These are phyloP conservation scores for Caerostris darwini DNA, from an alignment of 1,140 invertebrate genomes.

Conservation along the genomic window DNA sequence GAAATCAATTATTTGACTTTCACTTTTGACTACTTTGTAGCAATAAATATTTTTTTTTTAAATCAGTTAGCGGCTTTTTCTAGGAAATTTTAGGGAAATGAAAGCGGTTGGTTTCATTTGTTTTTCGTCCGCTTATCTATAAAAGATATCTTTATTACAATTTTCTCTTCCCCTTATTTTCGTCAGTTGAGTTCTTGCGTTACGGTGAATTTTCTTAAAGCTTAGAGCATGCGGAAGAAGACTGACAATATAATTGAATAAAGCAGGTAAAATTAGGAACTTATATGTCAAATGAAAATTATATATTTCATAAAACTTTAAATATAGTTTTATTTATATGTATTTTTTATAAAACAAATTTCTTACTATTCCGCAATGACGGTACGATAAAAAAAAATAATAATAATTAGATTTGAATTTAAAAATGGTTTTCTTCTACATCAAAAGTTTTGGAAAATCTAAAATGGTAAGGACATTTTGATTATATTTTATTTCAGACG, in stretches of 20 bases:
- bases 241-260: neutral
- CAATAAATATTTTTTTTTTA: neutral
- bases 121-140: neutral
- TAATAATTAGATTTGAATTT: too few relatives aligned
- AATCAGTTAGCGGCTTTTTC: neutral
- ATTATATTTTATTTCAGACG: too few relatives aligned
- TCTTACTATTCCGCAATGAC: too few relatives aligned
- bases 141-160: neutral
- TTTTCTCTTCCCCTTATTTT: neutral
- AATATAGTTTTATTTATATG: too few relatives aligned
- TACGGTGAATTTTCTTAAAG: neutral
- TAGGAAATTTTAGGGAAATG: neutral
- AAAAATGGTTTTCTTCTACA: too few relatives aligned
- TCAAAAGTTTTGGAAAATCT: too few relatives aligned
- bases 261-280: neutral
- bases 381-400: too few relatives aligned
- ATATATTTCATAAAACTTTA: too few relatives aligned
- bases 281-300: neutral
- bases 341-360: too few relatives aligned
- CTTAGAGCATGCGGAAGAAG: neutral
- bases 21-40: neutral
- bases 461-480: too few relatives aligned
- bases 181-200: neutral
- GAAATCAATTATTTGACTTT: neutral
- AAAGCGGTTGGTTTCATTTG: constrained; percentile 11